Conservation (phyloP, 2,113 vertebrate species). For the Oryzias celebensis region DNA sequence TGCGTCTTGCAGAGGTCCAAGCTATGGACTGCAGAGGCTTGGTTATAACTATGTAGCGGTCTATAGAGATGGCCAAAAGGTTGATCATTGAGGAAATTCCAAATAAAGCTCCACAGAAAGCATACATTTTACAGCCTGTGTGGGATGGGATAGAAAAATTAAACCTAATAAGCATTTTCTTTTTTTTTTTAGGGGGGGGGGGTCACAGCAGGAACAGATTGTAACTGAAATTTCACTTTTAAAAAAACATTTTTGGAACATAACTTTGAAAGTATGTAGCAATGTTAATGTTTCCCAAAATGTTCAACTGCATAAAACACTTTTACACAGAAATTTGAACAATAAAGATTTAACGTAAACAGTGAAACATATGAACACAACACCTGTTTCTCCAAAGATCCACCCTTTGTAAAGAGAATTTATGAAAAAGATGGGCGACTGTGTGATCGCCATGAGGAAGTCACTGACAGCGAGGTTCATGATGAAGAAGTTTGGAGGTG, state of each 20-base stretch:
- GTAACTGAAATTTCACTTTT: no score
- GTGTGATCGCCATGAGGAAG: slow-evolving; percentile 91
- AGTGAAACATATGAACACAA: not conserved
- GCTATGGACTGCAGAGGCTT: slow-evolving; percentile 85
- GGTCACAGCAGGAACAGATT: no score
- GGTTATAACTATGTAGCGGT: slow-evolving; percentile 93
- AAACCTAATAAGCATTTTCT: not conserved
- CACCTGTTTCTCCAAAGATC: slow-evolving; percentile 92
- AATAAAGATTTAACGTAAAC: not conserved
- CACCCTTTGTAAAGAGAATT: slow-evolving; percentile 88
- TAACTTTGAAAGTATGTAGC: no score
- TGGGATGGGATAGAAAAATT: slow-evolving; percentile 3
- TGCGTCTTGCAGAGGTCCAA: slow-evolving; percentile 83
- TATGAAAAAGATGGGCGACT: slow-evolving; percentile 89
- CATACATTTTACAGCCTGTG: slow-evolving; percentile 91
- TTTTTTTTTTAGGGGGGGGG: not conserved
- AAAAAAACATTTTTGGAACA: no score
- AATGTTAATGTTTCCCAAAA: no score
- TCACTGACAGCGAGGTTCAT: slow-evolving; percentile 91
- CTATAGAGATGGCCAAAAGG: slow-evolving; percentile 87
- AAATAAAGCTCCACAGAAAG: slow-evolving; percentile 93
- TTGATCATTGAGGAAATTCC: slow-evolving; percentile 95
- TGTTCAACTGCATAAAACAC: no score
- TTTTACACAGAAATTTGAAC: no score
- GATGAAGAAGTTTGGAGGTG: slow-evolving; percentile 86